Conservation (phyloP, 1,140 invertebrate species). For the Drosophila simulans region DNA sequence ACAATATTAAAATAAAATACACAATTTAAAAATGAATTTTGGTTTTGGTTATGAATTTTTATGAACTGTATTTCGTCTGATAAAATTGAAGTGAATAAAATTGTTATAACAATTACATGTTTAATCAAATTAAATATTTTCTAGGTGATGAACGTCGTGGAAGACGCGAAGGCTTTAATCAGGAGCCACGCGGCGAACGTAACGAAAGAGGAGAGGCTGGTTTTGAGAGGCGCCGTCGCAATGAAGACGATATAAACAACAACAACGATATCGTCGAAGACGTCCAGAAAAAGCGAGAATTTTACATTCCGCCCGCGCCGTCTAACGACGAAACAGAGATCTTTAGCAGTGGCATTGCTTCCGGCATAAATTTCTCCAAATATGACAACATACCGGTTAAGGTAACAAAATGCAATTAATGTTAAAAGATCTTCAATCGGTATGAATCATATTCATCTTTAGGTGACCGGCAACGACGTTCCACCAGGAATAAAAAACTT, state of each 20-base stretch:
- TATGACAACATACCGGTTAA: slow-evolving; percentile 93
- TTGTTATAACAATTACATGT: background rate
- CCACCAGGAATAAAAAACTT: slow-evolving; percentile 89
- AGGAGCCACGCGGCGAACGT: slow-evolving; percentile 27
- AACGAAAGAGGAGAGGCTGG: slow-evolving; percentile 18
- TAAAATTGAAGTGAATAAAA: background rate
- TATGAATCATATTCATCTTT: background rate
- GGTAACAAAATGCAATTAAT: slow-evolving; percentile 84
- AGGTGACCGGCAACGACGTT: slow-evolving; percentile 80
- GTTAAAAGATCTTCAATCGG: background rate
- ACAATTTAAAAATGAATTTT: too few relatives aligned
- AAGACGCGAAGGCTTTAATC: slow-evolving; percentile 27
- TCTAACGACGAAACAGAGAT: slow-evolving; percentile 89
- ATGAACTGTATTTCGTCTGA: background rate
- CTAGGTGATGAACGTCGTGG: slow-evolving; percentile 32
- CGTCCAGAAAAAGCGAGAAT: slow-evolving; percentile 86
- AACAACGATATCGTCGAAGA: slow-evolving; percentile 48
- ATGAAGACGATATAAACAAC: slow-evolving; percentile 66
- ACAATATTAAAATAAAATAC: background rate
- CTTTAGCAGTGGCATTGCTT: slow-evolving; percentile 89
- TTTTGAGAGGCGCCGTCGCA: slow-evolving; percentile 40
- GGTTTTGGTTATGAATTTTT: too few relatives aligned
- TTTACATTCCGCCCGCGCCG: slow-evolving; percentile 93
- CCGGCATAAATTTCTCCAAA: slow-evolving; percentile 95
- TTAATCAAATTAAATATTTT: background rate